Evolutionary conservation across 2,113 vertebrate species (phyloP).

Genomic region (Podarcis muralis): DNA sequence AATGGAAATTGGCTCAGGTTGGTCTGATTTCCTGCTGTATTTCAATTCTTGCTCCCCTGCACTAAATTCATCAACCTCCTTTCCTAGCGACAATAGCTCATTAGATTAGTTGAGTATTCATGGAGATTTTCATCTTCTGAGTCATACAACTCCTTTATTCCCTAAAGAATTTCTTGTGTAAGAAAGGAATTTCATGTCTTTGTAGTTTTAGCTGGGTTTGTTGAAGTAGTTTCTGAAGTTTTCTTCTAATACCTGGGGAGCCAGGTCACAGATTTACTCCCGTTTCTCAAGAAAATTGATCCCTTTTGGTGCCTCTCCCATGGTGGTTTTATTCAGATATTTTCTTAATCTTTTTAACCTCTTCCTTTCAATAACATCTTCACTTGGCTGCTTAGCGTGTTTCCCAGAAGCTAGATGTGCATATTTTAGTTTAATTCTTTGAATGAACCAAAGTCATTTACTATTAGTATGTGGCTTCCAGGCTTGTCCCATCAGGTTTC

Average conservation of each 20-base stretch:
- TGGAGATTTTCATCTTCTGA: conserved; percentile 83
- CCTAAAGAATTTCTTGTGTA: conserved; percentile 80
- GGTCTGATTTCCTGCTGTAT: conserved; percentile 80
- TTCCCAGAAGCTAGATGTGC: conserved; percentile 36
- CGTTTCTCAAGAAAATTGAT: conserved; percentile 41
- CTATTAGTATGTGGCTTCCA: conserved; percentile 37
- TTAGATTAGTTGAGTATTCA: conserved; percentile 79
- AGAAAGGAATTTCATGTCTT: conserved; percentile 80
- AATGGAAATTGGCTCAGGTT: conserved; percentile 69
- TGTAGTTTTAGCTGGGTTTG: conserved; percentile 77
- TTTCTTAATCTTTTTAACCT: conserved; percentile 61
- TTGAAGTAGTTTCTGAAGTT: conserved; percentile 73
- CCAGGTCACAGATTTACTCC: conserved; percentile 56
- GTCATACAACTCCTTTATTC: conserved; percentile 86
- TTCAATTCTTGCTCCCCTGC: conserved; percentile 69
- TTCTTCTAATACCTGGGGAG: conserved; percentile 62
- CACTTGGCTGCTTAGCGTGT: conserved; percentile 22
- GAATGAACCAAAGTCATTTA: conserved; percentile 39
- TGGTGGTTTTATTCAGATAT: conserved; percentile 60
- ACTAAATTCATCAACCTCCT: conserved; percentile 72
- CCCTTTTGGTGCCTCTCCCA: conserved; percentile 2
- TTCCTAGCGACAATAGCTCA: conserved; percentile 75
- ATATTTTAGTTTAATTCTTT: conserved; percentile 52
- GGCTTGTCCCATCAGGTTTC: conserved; percentile 73
- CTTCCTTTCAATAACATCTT: conserved; percentile 48